phyloP scores from a whole-genome alignment of 2,888 invertebrate species.

The Coelinius sp. region DNA sequence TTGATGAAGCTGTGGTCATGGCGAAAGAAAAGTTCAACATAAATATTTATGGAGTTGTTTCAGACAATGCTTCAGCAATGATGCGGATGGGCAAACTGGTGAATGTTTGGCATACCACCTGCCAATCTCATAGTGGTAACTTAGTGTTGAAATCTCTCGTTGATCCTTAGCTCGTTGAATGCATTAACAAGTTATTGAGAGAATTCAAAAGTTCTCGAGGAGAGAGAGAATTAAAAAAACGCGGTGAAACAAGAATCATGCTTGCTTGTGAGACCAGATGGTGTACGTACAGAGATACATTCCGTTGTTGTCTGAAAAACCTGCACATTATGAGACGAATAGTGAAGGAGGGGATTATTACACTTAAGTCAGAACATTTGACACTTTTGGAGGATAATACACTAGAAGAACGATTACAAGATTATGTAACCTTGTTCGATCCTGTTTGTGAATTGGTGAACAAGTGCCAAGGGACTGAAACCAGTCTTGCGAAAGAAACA shows the following conservation, averaged over 20 bases:
- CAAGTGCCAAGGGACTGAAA: slow-evolving; percentile 16
- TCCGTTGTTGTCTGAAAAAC: slow-evolving; percentile 31
- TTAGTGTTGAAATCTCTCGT: slow-evolving; percentile 49
- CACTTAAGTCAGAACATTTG: neutral
- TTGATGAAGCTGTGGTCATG: slow-evolving; percentile 34
- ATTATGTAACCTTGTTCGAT: slow-evolving; percentile 26
- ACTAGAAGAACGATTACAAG: neutral
- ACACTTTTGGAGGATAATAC: neutral
- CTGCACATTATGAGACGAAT: neutral
- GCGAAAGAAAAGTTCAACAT: slow-evolving; percentile 41
- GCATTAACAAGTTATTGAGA: slow-evolving; percentile 38
- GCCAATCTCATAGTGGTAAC: slow-evolving; percentile 50
- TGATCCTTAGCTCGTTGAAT: slow-evolving; percentile 29
- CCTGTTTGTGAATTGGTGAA: slow-evolving; percentile 23
- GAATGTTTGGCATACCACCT: slow-evolving; percentile 49
- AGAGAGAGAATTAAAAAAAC: slow-evolving; percentile 38
- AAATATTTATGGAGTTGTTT: slow-evolving; percentile 48
- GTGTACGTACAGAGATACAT: slow-evolving; percentile 42
- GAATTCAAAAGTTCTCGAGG: slow-evolving; percentile 41
- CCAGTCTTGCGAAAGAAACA: slow-evolving; percentile 21
- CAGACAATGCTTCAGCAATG: slow-evolving; percentile 45
- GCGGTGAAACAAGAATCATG: slow-evolving; percentile 36
- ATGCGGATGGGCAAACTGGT: too few relatives aligned
- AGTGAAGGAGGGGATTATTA: neutral
- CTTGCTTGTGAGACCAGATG: slow-evolving; percentile 34